Evolutionary conservation across 2,888 invertebrate genomes (phyloP).

Genomic region (Amphipoea lucens): DNA sequence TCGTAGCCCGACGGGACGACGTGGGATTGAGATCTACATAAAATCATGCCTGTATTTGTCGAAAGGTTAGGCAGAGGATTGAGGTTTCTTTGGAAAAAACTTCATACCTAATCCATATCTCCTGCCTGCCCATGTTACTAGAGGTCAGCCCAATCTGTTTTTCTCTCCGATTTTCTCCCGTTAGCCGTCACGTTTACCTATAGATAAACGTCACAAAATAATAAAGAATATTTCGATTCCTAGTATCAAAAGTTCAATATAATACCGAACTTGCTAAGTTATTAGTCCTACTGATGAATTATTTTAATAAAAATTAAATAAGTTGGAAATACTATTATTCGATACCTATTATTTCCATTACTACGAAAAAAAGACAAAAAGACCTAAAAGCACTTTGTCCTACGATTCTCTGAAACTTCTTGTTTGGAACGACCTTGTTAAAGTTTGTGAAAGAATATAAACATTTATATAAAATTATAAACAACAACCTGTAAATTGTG

Average conservation of each 20-base stretch:
- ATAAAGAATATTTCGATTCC: background rate
- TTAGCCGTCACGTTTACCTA: background rate
- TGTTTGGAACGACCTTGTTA: constrained; percentile 3
- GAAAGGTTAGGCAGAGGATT: background rate
- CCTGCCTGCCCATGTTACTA: background rate
- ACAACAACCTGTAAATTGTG: constrained; percentile 1
- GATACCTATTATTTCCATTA: constrained; percentile 9
- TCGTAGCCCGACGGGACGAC: background rate
- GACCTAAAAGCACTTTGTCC: background rate
- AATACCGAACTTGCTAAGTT: constrained; percentile 5
- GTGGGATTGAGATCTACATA: background rate
- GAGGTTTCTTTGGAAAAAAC: background rate
- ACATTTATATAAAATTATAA: background rate
- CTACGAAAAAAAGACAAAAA: background rate
- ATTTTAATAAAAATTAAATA: constrained; percentile 19
- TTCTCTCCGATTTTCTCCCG: background rate
- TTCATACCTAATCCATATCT: background rate
- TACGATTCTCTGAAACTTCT: constrained; percentile 16
- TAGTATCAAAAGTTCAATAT: background rate
- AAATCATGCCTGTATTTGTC: background rate
- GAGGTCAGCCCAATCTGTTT: background rate
- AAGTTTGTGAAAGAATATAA: constrained; percentile 7
- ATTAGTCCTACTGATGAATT: constrained; percentile 14
- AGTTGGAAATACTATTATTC: constrained; percentile 11
- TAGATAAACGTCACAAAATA: background rate